A percentile compares a stretch with the other conserved stretches of the same genome.
Evolutionary conservation across 2,888 invertebrate genomes (phyloP).

Genomic region (Lasioglossum lativentre): DNA sequence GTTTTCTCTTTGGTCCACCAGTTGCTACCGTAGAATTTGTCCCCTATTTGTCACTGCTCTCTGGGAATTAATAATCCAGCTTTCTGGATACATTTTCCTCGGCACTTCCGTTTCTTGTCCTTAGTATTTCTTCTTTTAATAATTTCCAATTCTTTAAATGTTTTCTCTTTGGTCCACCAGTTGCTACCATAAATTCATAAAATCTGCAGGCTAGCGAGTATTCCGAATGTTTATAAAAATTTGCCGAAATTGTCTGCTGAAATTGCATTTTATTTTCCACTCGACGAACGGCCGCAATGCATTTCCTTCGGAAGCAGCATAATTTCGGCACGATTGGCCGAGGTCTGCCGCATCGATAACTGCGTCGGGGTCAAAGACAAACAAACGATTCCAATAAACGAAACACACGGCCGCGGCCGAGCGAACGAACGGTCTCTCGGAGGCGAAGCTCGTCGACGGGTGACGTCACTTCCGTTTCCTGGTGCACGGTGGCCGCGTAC

Average conservation of each 20-base stretch:
- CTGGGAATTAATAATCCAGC: not conserved
- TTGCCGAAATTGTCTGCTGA: no score
- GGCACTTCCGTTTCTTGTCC: no score
- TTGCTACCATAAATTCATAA: not conserved
- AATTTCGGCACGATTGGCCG: slow-evolving; percentile 2
- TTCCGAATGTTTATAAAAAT: not conserved
- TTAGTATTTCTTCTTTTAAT: no score
- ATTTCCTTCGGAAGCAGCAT: not conserved
- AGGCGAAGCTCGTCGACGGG: slow-evolving; percentile 58
- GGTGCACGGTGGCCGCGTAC: slow-evolving; percentile 62
- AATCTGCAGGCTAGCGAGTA: not conserved
- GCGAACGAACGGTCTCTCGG: slow-evolving; percentile 55
- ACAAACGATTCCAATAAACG: slow-evolving; percentile 81
- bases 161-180: not conserved
- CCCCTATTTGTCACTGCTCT: not conserved
- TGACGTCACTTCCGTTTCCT: slow-evolving; percentile 83
- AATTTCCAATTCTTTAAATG: not conserved
- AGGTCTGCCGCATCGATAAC: slow-evolving; percentile 41
- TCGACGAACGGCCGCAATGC: not conserved
- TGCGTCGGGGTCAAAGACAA: slow-evolving; percentile 66
- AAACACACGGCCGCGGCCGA: slow-evolving; percentile 72
- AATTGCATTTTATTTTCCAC: not conserved
- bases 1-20: not conserved
- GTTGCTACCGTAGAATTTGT: no score
- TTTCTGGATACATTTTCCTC: no score